These are phyloP conservation scores for Manis javanica DNA, from an alignment of 2,797 vertebrate species.

Conservation along the genomic window DNA sequence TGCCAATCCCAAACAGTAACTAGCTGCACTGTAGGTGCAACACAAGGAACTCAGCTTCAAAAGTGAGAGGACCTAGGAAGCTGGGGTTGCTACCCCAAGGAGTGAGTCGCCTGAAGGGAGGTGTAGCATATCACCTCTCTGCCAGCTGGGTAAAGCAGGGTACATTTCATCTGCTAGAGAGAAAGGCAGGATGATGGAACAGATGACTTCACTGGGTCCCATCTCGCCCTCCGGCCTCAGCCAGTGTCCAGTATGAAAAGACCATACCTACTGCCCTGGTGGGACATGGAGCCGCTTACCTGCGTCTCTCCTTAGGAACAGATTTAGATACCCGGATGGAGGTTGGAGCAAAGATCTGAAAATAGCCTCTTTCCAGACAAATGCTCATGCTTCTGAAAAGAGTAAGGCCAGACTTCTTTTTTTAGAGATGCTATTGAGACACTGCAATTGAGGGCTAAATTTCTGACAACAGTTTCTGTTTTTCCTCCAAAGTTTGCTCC, in stretches of 20 bases:
- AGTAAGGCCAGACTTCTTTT: background rate
- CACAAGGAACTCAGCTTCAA: background rate
- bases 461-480: background rate
- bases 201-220: no score
- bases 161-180: background rate
- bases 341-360: background rate
- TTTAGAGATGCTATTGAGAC: background rate
- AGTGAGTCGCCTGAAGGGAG: background rate
- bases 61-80: background rate
- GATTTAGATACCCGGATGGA: background rate
- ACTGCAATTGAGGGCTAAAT: background rate
- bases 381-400: background rate
- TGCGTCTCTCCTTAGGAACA: background rate
- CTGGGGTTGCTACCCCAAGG: background rate
- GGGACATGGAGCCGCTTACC: background rate
- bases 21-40: background rate
- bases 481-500: background rate
- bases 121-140: background rate
- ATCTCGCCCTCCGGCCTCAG: background rate
- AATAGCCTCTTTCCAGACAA: background rate
- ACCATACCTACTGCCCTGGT: background rate
- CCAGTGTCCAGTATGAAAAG: background rate
- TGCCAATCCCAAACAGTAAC: background rate
- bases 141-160: background rate
- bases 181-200: background rate